Evolutionary conservation across 53 echinoderm and acorn worm species (phyloP).

Genomic region (Arbacia lixula): DNA sequence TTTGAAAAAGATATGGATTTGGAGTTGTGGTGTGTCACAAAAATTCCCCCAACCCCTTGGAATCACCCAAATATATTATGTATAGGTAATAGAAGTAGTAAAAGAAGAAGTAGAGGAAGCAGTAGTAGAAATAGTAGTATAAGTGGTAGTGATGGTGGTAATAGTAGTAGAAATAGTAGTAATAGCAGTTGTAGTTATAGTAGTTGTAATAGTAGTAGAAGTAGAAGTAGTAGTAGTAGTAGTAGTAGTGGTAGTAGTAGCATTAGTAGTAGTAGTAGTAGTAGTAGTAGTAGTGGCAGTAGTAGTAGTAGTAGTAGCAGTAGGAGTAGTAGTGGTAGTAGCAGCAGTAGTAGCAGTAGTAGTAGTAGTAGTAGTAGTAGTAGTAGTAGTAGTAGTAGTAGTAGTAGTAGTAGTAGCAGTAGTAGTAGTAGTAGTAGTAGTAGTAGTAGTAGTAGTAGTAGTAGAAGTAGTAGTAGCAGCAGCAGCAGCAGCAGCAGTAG

Average conservation of each 20-base stretch:
- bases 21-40: too few relatives aligned
- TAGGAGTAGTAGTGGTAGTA: too few relatives aligned
- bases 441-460: neutral
- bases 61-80: too few relatives aligned
- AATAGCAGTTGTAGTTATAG: neutral
- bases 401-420: neutral
- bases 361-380: neutral
- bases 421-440: neutral
- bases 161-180: neutral
- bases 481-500: neutral
- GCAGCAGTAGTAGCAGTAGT: neutral
- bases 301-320: neutral
- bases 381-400: neutral
- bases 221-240: slow-evolving; percentile 9
- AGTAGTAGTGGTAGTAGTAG: neutral
- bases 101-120: too few relatives aligned
- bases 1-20: too few relatives aligned
- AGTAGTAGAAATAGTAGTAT: neutral
- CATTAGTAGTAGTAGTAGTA: neutral
- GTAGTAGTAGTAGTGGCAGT: neutral
- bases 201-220: slow-evolving; percentile 3
- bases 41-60: too few relatives aligned
- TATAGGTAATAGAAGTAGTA: neutral
- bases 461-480: neutral
- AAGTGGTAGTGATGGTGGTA: neutral